Evolutionary conservation across 2,888 invertebrate species (phyloP).

Genomic region (Perizoma affinitatum): DNA sequence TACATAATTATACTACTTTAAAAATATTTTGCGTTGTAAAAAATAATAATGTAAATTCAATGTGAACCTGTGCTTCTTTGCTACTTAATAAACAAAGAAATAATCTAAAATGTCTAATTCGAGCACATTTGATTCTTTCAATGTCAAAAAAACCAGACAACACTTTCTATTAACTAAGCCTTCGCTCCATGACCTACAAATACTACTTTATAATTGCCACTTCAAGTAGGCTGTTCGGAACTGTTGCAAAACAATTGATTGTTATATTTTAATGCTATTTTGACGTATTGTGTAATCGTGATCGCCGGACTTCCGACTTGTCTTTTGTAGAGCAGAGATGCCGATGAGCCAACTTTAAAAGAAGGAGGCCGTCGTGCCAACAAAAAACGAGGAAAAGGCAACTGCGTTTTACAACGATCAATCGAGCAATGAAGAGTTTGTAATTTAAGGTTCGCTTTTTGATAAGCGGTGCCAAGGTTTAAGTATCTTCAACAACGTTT

Average conservation of each 20-base stretch:
- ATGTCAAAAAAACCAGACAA: constrained; percentile 16
- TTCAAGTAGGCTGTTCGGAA: constrained; percentile 13
- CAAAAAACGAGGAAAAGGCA: too few species aligned
- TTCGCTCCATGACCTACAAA: constrained; percentile 27
- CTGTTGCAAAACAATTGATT: constrained; percentile 29
- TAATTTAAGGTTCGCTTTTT: too few species aligned
- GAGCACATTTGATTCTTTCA: constrained; percentile 18
- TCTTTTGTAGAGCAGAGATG: background rate
- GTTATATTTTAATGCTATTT: constrained; percentile 25
- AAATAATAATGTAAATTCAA: too few species aligned
- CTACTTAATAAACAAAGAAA: background rate
- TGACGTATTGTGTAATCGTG: constrained; percentile 21
- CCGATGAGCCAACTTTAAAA: constrained; percentile 7
- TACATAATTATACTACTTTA: too few species aligned
- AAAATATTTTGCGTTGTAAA: too few species aligned
- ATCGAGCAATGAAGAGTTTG: too few species aligned
- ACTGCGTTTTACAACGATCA: too few species aligned
- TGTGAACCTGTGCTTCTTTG: background rate
- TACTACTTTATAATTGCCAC: constrained; percentile 9
- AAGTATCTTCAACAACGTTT: too few species aligned
- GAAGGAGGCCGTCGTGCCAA: constrained; percentile 5
- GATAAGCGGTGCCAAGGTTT: too few species aligned
- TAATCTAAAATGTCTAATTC: too few species aligned
- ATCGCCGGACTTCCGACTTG: constrained; percentile 20
- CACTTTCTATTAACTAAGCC: constrained; percentile 18